Base-by-base conservation (phyloP, 2,797 vertebrate genomes). In the Lepus oiostolus region DNA sequence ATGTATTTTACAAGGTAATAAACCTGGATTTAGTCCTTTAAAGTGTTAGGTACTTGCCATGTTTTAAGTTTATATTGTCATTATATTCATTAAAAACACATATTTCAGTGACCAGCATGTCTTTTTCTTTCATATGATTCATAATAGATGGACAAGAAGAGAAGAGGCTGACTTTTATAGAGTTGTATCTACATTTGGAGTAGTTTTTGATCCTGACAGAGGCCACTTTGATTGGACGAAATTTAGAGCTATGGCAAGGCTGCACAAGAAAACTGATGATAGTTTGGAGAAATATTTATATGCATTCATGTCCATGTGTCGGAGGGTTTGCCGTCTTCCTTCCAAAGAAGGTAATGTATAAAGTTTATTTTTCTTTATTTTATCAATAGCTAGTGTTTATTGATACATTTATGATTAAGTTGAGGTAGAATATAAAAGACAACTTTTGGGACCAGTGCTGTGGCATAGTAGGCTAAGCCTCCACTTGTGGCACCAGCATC, bases 101-200 rank as follows among this genome's bases (percentile, higher is more conserved):
- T 65, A 42, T 87, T 87, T 95, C 71, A 3, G 0, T 90, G 60
- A 93, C 4, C 58, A 81, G 4, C 77, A n/a, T 95, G 24, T 93
- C 83, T 62, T 50, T 88, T 35, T 54, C 6, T 93, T 88, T 84
- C 12, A 90, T 97, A n/a, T 38, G 72, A 80, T 54, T 89, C 32
- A 97, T 99, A 96, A 90, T 42, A 97, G 99, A 84, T 99, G 99
- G 99, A 99, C 99, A 0, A 99, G 99, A 97, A 98, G 99, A 98
- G 99, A 99, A 97, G 99, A 99, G 98, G 99, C 99, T 4, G 99
- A 99, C 96, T 99, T 99, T 79, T 99, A 99, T 96, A 98, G 99
- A 30, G 99, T 99, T 4, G 99, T 99, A 26, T 99, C 99, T 52
- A 99, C 99, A 0, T 99, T 99, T 94, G 99, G 99, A n/a, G 99